A percentile compares a stretch with the other conserved stretches of the same genome.
Evolutionary conservation across 2,888 invertebrate genomes (phyloP).

Genomic region (Cyrtodaria siliqua): DNA sequence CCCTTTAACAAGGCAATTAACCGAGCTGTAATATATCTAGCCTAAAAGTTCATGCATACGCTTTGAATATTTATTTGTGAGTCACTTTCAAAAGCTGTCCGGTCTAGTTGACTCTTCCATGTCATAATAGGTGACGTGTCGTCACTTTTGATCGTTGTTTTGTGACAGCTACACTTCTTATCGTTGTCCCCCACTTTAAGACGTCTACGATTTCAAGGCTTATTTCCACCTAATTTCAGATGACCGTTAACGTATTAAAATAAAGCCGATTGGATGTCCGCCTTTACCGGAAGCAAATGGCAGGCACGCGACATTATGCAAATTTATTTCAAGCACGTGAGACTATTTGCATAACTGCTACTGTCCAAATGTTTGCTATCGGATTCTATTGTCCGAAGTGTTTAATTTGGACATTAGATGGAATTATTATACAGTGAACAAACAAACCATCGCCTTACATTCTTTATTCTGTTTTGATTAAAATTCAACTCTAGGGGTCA

Average conservation of each 20-base stretch:
- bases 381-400: slow-evolving; percentile 35
- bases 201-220: too few relatives aligned
- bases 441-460: slow-evolving; percentile 10
- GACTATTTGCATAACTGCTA: slow-evolving; percentile 59
- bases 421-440: slow-evolving; percentile 24
- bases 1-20: too few relatives aligned
- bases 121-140: too few relatives aligned
- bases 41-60: too few relatives aligned
- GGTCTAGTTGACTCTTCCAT: too few relatives aligned
- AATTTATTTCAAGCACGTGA: slow-evolving; percentile 57
- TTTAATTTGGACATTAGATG: slow-evolving; percentile 27
- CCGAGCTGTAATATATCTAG: too few relatives aligned
- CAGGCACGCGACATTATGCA: slow-evolving; percentile 67
- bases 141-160: too few relatives aligned
- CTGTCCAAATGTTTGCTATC: slow-evolving; percentile 45
- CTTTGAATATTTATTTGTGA: too few relatives aligned
- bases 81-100: too few relatives aligned
- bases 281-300: slow-evolving; percentile 61
- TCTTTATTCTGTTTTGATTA: not conserved
- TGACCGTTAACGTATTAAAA: slow-evolving; percentile 59
- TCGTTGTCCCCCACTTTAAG: not conserved
- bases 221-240: slow-evolving; percentile 51
- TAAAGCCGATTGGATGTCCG: slow-evolving; percentile 55
- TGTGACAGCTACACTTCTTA: too few relatives aligned
- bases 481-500: slow-evolving; percentile 28